A percentile compares a stretch with the other conserved stretches of the same genome.
Evolutionary conservation across 1,140 invertebrate species (phyloP).

Genomic region (Cotesia vestalis): DNA sequence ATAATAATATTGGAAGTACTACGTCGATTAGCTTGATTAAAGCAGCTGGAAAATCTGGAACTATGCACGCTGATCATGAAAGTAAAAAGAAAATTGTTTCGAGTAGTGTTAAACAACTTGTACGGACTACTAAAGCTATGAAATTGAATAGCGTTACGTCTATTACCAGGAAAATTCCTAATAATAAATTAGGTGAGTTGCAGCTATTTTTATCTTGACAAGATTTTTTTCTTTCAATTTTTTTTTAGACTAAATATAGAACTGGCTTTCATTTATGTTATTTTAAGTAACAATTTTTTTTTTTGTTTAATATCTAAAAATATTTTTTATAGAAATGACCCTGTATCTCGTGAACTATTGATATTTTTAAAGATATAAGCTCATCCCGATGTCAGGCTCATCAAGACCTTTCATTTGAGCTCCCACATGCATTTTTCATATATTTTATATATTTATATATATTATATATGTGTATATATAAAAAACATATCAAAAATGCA

Average conservation of each 20-base stretch:
- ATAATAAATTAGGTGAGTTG: constrained; percentile 56
- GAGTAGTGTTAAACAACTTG: constrained; percentile 47
- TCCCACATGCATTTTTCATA: too few relatives aligned
- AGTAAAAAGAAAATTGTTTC: constrained; percentile 50
- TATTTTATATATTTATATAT: too few relatives aligned
- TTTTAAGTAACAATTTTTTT: too few relatives aligned
- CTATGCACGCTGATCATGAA: constrained; percentile 64
- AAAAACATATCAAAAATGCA: too few relatives aligned
- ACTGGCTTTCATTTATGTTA: background rate
- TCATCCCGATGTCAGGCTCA: too few relatives aligned
- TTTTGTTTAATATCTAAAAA: too few relatives aligned
- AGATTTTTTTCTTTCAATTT: constrained; percentile 5
- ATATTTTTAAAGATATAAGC: too few relatives aligned
- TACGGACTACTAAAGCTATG: constrained; percentile 50
- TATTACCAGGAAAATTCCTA: constrained; percentile 37
- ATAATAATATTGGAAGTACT: constrained; percentile 26
- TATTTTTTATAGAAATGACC: too few relatives aligned
- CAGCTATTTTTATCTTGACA: constrained; percentile 15
- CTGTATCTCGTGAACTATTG: too few relatives aligned
- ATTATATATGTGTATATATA: too few relatives aligned
- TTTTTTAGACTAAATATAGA: background rate
- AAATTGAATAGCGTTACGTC: constrained; percentile 38
- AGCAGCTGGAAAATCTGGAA: constrained; percentile 48
- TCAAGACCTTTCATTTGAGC: too few relatives aligned
- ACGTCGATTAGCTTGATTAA: constrained; percentile 42